Conservation (phyloP, 2,888 invertebrate genomes). For the Helleia helle region DNA sequence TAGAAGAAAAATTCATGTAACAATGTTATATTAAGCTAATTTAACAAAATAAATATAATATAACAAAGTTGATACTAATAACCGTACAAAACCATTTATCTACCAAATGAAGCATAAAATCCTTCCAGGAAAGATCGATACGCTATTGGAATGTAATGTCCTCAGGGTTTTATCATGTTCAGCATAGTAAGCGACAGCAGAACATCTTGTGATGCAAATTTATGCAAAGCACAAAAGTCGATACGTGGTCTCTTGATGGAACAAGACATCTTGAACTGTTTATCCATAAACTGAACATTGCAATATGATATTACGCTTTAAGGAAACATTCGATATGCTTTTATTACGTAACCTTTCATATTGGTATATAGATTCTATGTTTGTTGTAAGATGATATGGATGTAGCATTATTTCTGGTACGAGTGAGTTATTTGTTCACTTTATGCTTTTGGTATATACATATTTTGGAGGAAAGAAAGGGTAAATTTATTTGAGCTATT, state of each 20-base stretch:
- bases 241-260: conserved; percentile 49
- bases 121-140: background rate
- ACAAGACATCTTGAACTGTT: conserved; percentile 24
- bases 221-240: conserved; percentile 65
- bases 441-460: too few relatives aligned
- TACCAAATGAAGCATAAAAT: background rate
- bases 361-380: background rate
- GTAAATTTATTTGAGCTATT: too few relatives aligned
- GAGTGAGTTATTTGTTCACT: too few relatives aligned
- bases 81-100: background rate
- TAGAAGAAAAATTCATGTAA: conserved; percentile 2
- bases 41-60: too few relatives aligned
- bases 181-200: conserved; percentile 25
- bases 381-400: background rate
- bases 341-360: background rate
- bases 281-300: background rate
- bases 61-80: too few relatives aligned
- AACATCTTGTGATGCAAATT: conserved; percentile 58
- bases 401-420: too few relatives aligned
- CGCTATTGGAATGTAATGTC: conserved; percentile 14
- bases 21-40: conserved; percentile 3
- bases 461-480: too few relatives aligned
- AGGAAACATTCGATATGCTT: conserved; percentile 6
- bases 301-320: conserved; percentile 6
- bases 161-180: conserved; percentile 27